Percentiles rank a stretch among this genome's conserved stretches.
phyloP scores from a whole-genome alignment of 1,140 invertebrate species.

The Lethocerus indicus region DNA sequence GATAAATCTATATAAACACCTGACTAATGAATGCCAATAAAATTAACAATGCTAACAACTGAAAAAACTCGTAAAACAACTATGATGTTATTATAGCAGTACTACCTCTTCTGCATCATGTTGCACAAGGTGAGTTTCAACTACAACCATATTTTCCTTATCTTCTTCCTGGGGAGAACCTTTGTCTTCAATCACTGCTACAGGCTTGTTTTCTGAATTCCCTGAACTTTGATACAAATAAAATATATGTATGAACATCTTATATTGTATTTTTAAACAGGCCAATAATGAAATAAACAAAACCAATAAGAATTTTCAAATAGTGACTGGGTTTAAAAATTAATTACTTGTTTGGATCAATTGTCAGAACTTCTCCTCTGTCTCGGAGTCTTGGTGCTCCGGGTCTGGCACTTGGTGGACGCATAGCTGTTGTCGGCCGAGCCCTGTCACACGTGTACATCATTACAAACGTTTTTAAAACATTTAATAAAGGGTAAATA shows the following conservation, averaged over 20 bases:
- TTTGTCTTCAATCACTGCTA: too few relatives aligned
- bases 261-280: too few relatives aligned
- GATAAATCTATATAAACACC: background rate
- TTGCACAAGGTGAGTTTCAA: slow-evolving; percentile 21
- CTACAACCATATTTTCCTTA: slow-evolving; percentile 31
- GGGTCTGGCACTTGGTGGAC: slow-evolving; percentile 53
- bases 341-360: too few relatives aligned
- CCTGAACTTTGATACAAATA: too few relatives aligned
- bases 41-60: background rate
- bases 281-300: too few relatives aligned
- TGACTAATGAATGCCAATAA: background rate
- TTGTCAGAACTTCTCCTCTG: slow-evolving; percentile 27
- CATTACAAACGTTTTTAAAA: too few relatives aligned
- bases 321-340: too few relatives aligned
- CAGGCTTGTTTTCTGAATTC: too few relatives aligned
- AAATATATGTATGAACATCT: too few relatives aligned
- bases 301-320: too few relatives aligned
- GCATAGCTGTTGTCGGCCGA: slow-evolving; percentile 17
- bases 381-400: slow-evolving; percentile 49
- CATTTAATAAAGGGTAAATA: background rate
- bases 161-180: too few relatives aligned
- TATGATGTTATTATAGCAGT: slow-evolving; percentile 17
- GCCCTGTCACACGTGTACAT: too few relatives aligned
- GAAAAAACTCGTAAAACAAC: background rate
- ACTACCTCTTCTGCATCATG: slow-evolving; percentile 1